A percentile compares a stretch with the other conserved stretches of the same genome.
These are phyloP conservation scores for Chrysolina oricalcia DNA, from an alignment of 2,888 invertebrate species.

Conservation along the genomic window DNA sequence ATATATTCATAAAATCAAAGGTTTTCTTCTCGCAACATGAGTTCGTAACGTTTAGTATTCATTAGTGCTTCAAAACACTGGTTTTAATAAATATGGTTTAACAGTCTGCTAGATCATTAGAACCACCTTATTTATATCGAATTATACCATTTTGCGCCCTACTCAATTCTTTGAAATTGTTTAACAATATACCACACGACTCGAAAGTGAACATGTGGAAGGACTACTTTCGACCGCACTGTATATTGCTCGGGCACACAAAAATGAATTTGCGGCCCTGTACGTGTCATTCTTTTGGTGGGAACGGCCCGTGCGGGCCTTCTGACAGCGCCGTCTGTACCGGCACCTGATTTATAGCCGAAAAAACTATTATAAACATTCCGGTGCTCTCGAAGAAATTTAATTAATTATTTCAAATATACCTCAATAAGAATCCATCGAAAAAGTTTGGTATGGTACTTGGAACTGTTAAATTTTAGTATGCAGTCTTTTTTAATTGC, in stretches of 20 bases:
- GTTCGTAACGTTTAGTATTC: too few relatives aligned
- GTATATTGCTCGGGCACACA: not conserved
- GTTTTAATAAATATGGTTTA: too few relatives aligned
- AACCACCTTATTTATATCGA: too few relatives aligned
- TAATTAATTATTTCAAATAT: conserved; percentile 73
- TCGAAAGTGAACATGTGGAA: not conserved
- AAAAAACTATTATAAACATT: conserved; percentile 70
- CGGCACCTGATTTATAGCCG: conserved; percentile 70
- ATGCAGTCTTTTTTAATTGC: conserved; percentile 66
- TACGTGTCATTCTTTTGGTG: conserved; percentile 57
- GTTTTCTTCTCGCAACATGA: too few relatives aligned
- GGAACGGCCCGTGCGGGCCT: conserved; percentile 67
- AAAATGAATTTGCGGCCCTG: conserved; percentile 54
- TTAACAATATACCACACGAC: too few relatives aligned
- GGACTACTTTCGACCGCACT: too few relatives aligned
- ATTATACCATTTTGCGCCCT: too few relatives aligned
- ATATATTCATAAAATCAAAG: too few relatives aligned
- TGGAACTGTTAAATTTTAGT: conserved; percentile 67
- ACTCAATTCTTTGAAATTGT: too few relatives aligned
- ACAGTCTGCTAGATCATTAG: too few relatives aligned
- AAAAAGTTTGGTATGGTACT: conserved; percentile 71
- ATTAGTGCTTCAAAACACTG: too few relatives aligned
- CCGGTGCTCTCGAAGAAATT: conserved; percentile 70
- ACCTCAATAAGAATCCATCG: conserved; percentile 70
- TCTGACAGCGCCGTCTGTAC: conserved; percentile 66